Conservation (phyloP, 2,797 vertebrate genomes). For the Galago senegalensis region DNA sequence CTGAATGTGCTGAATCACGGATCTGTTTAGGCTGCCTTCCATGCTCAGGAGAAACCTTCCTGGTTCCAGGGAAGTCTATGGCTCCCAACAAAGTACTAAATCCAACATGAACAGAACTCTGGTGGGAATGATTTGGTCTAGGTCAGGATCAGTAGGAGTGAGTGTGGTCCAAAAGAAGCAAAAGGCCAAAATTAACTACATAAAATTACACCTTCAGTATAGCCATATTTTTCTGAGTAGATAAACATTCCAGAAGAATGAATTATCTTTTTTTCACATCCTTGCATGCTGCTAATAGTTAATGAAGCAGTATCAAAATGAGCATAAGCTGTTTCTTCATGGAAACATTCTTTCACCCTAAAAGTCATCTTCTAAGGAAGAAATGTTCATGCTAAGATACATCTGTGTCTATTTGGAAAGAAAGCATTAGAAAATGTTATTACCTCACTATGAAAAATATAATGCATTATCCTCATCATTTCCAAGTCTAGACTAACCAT, state of each 20-base stretch:
- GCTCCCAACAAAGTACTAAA: slow-evolving; percentile 36
- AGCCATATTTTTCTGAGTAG: slow-evolving; percentile 28
- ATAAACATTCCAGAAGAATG: neutral
- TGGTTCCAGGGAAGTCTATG: neutral
- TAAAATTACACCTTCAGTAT: slow-evolving; percentile 54
- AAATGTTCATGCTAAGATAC: neutral
- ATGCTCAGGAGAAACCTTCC: neutral
- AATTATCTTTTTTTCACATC: neutral
- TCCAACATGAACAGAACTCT: neutral
- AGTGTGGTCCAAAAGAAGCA: neutral
- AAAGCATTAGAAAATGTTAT: neutral
- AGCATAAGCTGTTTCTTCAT: neutral
- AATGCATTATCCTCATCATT: slow-evolving; percentile 38
- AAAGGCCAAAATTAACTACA: neutral
- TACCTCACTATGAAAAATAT: slow-evolving; percentile 48
- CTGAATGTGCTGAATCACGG: neutral
- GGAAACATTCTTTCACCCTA: neutral
- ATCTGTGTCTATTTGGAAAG: neutral
- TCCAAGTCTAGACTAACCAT: slow-evolving; percentile 37
- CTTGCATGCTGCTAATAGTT: neutral
- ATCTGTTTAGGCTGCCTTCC: neutral
- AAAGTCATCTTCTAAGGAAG: neutral
- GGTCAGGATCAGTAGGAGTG: neutral
- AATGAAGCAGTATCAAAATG: neutral
- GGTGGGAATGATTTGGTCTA: slow-evolving; percentile 26